These are phyloP conservation scores for Merluccius polli DNA, from an alignment of 2,797 vertebrate species.

Conservation along the genomic window DNA sequence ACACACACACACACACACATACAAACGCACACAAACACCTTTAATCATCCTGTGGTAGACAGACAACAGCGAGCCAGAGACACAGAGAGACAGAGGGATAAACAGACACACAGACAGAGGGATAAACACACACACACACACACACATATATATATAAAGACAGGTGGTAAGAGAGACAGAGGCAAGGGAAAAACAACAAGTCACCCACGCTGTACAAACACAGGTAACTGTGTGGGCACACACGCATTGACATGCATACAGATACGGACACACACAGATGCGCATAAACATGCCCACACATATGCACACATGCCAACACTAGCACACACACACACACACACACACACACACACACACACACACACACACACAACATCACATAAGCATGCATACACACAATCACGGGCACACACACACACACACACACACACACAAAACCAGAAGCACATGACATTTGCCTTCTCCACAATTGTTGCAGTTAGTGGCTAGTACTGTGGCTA, in stretches of 20 bases:
- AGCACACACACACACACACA: conserved; percentile 3
- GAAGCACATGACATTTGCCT: conserved; percentile 13
- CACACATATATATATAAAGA: conserved; percentile 14
- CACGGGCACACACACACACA: background rate
- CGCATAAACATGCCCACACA: conserved; percentile 8
- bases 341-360: conserved; percentile 2
- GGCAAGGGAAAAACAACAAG: background rate
- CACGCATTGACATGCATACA: background rate
- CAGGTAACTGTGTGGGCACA: background rate
- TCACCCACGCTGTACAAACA: background rate
- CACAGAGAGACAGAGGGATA: conserved; percentile 11
- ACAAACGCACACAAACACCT: conserved; percentile 2
- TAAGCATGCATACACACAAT: background rate
- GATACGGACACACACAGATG: background rate
- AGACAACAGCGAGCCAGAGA: conserved; percentile 17
- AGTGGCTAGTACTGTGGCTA: conserved; percentile 43
- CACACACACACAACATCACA: background rate
- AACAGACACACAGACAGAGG: conserved; percentile 20
- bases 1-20: conserved; percentile 9
- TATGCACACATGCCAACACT: conserved; percentile 8
- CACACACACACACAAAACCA: conserved; percentile 4
- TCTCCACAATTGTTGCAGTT: conserved; percentile 52
- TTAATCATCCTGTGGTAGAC: conserved; percentile 1
- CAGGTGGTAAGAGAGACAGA: conserved; percentile 22
- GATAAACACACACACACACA: conserved; percentile 29